Conservation (phyloP, 2,888 invertebrate species). For the Diadegma fenestrale region DNA sequence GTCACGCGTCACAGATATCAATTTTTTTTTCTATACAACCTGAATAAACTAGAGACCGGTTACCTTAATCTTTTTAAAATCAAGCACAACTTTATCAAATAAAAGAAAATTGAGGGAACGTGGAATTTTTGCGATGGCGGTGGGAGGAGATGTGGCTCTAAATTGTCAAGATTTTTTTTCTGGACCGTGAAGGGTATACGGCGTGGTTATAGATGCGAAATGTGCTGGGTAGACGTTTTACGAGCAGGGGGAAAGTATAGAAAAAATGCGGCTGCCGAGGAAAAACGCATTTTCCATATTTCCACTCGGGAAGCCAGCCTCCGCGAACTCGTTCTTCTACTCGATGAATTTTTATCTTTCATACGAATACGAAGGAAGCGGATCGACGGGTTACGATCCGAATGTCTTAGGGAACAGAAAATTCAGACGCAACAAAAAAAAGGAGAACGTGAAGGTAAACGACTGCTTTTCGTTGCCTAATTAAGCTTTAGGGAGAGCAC, state of each 20-base stretch:
- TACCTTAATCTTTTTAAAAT: neutral
- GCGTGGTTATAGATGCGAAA: slow-evolving; percentile 8
- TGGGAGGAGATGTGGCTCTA: slow-evolving; percentile 36
- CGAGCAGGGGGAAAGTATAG: slow-evolving; percentile 19
- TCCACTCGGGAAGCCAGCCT: slow-evolving; percentile 24
- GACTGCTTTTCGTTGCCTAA: slow-evolving; percentile 20
- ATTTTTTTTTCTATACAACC: neutral
- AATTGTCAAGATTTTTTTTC: slow-evolving; percentile 57
- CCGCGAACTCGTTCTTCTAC: slow-evolving; percentile 57
- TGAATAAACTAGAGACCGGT: neutral
- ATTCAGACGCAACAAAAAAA: neutral
- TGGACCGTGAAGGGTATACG: slow-evolving; percentile 19
- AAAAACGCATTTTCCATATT: slow-evolving; percentile 54
- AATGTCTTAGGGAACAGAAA: slow-evolving; percentile 10
- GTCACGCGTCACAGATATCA: neutral
- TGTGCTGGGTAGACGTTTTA: slow-evolving; percentile 33
- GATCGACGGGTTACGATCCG: slow-evolving; percentile 42
- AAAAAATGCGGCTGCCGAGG: slow-evolving; percentile 10
- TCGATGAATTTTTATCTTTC: slow-evolving; percentile 57
- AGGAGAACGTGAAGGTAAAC: neutral
- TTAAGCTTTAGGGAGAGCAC: neutral
- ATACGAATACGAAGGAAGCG: slow-evolving; percentile 49
- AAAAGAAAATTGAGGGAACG: neutral
- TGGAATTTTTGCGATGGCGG: slow-evolving; percentile 17
- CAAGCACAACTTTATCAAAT: neutral